phyloP scores from a whole-genome alignment of 2,888 invertebrate genomes.

The Deilephila elpenor region DNA sequence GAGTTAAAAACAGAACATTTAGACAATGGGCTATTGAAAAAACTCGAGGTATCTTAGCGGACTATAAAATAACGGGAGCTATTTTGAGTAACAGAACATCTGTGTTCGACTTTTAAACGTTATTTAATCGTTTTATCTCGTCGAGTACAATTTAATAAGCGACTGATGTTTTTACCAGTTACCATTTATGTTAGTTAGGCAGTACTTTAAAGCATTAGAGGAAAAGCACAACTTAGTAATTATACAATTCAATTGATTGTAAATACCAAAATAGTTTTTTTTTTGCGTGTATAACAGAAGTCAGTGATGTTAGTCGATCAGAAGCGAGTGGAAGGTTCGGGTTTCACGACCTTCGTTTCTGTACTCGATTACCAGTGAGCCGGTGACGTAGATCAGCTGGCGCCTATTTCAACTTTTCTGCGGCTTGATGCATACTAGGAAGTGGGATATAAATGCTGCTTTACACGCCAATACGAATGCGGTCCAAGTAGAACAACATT shows the following conservation, averaged over 20 bases:
- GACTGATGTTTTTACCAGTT: background rate
- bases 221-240: no score
- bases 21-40: conserved; percentile 70
- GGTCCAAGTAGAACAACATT: conserved; percentile 31
- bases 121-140: conserved; percentile 17
- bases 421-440: conserved; percentile 62
- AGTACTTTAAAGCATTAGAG: no score
- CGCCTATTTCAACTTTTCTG: conserved; percentile 68
- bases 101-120: conserved; percentile 30
- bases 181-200: no score
- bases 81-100: conserved; percentile 43
- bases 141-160: background rate
- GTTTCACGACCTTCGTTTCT: conserved; percentile 79
- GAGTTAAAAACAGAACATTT: conserved; percentile 59
- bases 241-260: background rate
- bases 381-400: conserved; percentile 71
- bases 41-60: conserved; percentile 60
- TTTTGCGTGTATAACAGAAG: conserved; percentile 23
- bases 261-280: conserved; percentile 3
- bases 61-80: conserved; percentile 50
- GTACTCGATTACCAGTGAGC: conserved; percentile 79
- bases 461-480: conserved; percentile 42
- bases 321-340: conserved; percentile 74
- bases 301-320: conserved; percentile 55
- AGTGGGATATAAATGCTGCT: conserved; percentile 44